phyloP scores from a whole-genome alignment of 2,797 vertebrate species.

The Harpagifer antarcticus region DNA sequence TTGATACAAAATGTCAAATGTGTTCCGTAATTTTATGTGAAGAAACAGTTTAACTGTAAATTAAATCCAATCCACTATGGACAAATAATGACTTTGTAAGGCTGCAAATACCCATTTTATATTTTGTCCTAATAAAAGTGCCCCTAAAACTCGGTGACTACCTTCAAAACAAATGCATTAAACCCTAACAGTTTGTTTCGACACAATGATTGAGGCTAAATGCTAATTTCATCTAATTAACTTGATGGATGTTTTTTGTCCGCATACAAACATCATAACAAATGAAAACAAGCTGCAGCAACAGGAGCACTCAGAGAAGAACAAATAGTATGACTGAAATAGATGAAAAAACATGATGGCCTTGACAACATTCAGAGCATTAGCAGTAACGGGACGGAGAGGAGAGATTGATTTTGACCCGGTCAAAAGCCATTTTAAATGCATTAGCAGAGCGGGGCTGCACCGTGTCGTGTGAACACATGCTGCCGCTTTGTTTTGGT shows the following conservation, averaged over 20 bases:
- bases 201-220: constrained; percentile 14
- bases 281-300: constrained; percentile 19
- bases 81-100: no score
- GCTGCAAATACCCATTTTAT: no score
- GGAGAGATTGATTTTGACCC: constrained; percentile 68
- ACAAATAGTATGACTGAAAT: constrained; percentile 40
- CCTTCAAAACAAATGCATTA: constrained; percentile 12
- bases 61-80: no score
- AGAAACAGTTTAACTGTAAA: no score
- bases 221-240: constrained; percentile 20
- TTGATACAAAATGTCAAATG: no score
- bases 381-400: constrained; percentile 55
- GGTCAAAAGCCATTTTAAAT: constrained; percentile 71
- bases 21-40: no score
- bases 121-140: no score
- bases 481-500: background rate
- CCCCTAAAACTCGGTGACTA: background rate
- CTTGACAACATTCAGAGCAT: constrained; percentile 67
- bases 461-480: constrained; percentile 12
- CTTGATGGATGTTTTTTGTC: background rate
- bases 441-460: constrained; percentile 52
- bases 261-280: constrained; percentile 8
- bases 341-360: constrained; percentile 53
- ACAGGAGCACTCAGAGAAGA: constrained; percentile 28
- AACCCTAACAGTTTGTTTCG: background rate